phyloP scores from a whole-genome alignment of 1,140 invertebrate species.

The Hyles euphorbiae region DNA sequence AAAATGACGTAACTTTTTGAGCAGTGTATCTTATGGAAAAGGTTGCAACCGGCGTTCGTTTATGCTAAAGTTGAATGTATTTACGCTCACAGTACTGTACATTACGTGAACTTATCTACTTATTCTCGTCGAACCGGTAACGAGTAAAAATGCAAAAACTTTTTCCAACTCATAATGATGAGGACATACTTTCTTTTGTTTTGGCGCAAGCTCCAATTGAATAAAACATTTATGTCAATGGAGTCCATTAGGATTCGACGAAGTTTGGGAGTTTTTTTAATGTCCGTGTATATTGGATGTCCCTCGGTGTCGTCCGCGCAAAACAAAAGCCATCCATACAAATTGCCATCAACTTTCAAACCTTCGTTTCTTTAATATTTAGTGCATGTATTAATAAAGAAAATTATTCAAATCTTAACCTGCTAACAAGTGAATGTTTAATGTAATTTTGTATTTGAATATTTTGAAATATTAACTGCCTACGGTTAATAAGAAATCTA shows the following conservation, averaged over 20 bases:
- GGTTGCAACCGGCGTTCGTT: not conserved
- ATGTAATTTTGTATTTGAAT: too few species aligned
- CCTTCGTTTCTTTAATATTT: too few species aligned
- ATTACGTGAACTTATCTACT: constrained; percentile 31
- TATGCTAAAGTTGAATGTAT: too few species aligned
- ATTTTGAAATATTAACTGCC: too few species aligned
- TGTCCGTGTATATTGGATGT: constrained; percentile 26
- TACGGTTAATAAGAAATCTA: too few species aligned
- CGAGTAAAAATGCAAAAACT: constrained; percentile 57
- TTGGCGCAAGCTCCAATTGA: constrained; percentile 57
- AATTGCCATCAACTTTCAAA: constrained; percentile 4
- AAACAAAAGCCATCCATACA: constrained; percentile 13
- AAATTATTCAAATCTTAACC: too few species aligned
- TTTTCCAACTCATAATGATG: constrained; percentile 57
- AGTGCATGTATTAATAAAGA: too few species aligned
- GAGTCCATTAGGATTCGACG: constrained; percentile 59
- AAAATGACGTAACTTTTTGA: too few species aligned
- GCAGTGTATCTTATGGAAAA: too few species aligned
- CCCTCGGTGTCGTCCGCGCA: not conserved
- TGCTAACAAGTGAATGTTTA: too few species aligned
- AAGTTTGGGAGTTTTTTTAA: constrained; percentile 48
- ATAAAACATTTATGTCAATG: constrained; percentile 71
- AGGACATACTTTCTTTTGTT: constrained; percentile 63
- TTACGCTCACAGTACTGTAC: too few species aligned
- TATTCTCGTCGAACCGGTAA: constrained; percentile 31